phyloP scores from a whole-genome alignment of 1,140 invertebrate genomes.

The Helicoverpa armigera region DNA sequence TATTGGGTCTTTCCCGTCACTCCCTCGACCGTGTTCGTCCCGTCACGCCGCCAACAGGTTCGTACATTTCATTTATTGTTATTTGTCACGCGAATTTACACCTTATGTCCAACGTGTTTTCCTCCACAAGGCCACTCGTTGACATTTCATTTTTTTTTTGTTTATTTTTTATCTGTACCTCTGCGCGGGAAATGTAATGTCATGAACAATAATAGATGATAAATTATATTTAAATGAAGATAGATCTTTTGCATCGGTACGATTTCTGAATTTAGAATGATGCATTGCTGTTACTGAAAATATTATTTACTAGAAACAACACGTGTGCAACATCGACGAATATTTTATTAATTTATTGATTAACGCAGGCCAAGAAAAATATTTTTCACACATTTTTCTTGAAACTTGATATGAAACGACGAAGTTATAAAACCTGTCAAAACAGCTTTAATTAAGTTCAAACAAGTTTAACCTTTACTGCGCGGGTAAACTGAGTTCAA shows the following conservation, averaged over 20 bases:
- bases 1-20: constrained; percentile 67
- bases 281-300: not conserved
- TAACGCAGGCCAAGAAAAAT: not conserved
- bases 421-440: too few species aligned
- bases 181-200: constrained; percentile 5
- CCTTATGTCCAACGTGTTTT: constrained; percentile 55
- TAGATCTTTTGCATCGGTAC: not conserved
- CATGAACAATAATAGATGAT: constrained; percentile 11
- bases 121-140: not conserved
- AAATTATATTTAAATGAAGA: constrained; percentile 6
- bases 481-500: not conserved
- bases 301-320: too few species aligned
- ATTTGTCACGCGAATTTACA: constrained; percentile 57
- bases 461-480: not conserved
- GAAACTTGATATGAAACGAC: not conserved
- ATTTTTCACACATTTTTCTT: not conserved
- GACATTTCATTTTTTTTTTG: constrained; percentile 31
- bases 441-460: not conserved
- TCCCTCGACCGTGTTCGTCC: constrained; percentile 68
- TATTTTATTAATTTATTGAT: too few species aligned
- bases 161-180: constrained; percentile 6
- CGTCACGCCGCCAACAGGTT: constrained; percentile 70
- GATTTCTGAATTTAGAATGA: constrained; percentile 5
- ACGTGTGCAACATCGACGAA: too few species aligned
- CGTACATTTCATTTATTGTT: constrained; percentile 57